phyloP scores from a whole-genome alignment of 2,888 invertebrate genomes.

The Galerucella calmariensis region DNA sequence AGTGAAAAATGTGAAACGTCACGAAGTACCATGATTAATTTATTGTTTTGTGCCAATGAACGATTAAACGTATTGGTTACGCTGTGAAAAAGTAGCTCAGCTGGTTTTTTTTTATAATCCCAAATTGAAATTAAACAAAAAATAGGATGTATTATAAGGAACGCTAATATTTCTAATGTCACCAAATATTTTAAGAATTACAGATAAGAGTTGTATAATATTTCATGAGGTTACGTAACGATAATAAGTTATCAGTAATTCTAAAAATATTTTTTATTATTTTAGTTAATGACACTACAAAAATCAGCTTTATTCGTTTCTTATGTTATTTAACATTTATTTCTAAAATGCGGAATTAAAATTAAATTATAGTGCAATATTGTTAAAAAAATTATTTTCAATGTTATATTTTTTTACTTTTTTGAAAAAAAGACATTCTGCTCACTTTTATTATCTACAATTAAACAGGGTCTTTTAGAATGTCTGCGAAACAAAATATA shows the following conservation, averaged over 20 bases:
- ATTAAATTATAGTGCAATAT: slow-evolving; percentile 47
- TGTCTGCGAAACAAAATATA: slow-evolving; percentile 36
- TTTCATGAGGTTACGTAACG: slow-evolving; percentile 23
- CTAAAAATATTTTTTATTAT: slow-evolving; percentile 27
- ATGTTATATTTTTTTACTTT: slow-evolving; percentile 28
- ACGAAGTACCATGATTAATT: slow-evolving; percentile 54
- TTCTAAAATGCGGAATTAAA: slow-evolving; percentile 26
- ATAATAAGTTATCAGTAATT: slow-evolving; percentile 25
- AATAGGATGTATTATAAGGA: slow-evolving; percentile 29
- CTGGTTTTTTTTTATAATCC: slow-evolving; percentile 17
- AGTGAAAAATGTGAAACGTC: slow-evolving; percentile 40
- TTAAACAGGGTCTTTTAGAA: slow-evolving; percentile 21
- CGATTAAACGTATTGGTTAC: slow-evolving; percentile 50
- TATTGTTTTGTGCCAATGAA: slow-evolving; percentile 56
- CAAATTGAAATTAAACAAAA: slow-evolving; percentile 24
- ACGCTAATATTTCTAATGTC: slow-evolving; percentile 19
- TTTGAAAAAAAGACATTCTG: slow-evolving; percentile 51
- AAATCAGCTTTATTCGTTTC: slow-evolving; percentile 32
- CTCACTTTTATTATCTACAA: slow-evolving; percentile 52
- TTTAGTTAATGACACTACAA: slow-evolving; percentile 20
- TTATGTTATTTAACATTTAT: slow-evolving; percentile 7
- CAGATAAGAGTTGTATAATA: slow-evolving; percentile 28
- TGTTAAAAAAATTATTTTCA: slow-evolving; percentile 48
- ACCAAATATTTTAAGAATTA: slow-evolving; percentile 28
- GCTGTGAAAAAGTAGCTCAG: slow-evolving; percentile 32